Base-by-base conservation (phyloP, 92 coral and sea anemone species). In the Parazoanthus swiftii region DNA sequence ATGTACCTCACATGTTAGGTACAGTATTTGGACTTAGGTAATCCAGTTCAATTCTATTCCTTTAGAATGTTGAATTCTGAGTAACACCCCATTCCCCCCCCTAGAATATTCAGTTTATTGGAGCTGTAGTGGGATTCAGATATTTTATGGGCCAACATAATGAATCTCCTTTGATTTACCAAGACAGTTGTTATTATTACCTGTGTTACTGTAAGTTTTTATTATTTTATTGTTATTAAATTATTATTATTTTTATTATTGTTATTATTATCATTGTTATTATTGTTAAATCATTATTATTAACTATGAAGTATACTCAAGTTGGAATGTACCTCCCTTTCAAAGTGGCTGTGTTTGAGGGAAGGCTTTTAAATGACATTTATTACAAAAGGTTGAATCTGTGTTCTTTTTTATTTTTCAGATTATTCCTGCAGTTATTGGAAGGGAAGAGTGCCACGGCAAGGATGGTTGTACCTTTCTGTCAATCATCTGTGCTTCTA, bases 391-490 rank as follows among this genome's bases (percentile, higher is more conserved):
- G 36, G 35, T 20, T 14, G 48, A n/a, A n/a, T 80, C 71, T 0
- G 6, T 86, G 59, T 13, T 39, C 51, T 51, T 70, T 51, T 68
- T 77, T 33, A 1, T 23, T 72, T 58, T 70, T 26, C 86, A 97
- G 99, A 97, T 86, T 97, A 97, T 85, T 97, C 99, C 11, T 95
- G 99, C 72, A 97, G 99, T 84, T 97, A 94, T 85, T 97, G 99
- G 99, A 97, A 97, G 88, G 99, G 99, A 2, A 91, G 91, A 50
- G 99, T 97, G 39, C 99, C 99, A 1, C 96, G 99, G 16, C 99
- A 97, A 90, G 99, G 99, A 71, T 97, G 99, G 99, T 88, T 97
- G 65, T 97, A 97, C 81, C 88, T 97, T 23, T 97, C 99, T 79
- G 98, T 97, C 88, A 97, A 94, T 88, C 98, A 97, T 88, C 81